Percentiles rank a stretch among this genome's conserved stretches.
Conservation (phyloP, 2,113 vertebrate genomes). For the Rousettus leschenaultii region DNA sequence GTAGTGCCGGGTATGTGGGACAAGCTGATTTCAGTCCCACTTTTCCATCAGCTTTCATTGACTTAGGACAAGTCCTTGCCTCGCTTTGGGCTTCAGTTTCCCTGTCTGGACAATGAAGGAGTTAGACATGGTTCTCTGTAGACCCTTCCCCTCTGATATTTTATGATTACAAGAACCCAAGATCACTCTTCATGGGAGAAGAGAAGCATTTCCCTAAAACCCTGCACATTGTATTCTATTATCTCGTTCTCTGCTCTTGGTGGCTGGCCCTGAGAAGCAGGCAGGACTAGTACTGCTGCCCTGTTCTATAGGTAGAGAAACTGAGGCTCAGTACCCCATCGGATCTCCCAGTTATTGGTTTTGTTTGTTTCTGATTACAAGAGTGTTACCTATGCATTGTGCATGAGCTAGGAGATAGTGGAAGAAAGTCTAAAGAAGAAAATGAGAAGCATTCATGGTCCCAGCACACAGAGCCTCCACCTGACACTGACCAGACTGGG, state of each 20-base stretch:
- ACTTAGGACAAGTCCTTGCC: neutral
- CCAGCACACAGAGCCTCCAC: neutral
- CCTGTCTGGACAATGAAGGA: neutral
- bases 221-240: accelerated
- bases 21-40: neutral
- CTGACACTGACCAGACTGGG: neutral
- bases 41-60: neutral
- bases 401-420: neutral
- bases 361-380: neutral
- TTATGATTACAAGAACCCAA: neutral
- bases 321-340: neutral
- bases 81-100: neutral
- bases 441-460: neutral
- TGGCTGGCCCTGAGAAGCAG: neutral
- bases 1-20: accelerated
- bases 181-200: neutral
- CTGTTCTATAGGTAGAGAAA: neutral
- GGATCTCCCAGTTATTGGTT: neutral
- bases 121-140: neutral
- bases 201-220: neutral
- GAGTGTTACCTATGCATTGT: neutral
- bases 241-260: accelerated
- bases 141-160: neutral
- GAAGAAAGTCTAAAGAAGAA: neutral
- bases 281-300: neutral